Evolutionary conservation across 2,797 vertebrate genomes (phyloP), one percentile per base, ranked within the genome.

Genomic region (Chiloscyllium punctatum): DNA sequence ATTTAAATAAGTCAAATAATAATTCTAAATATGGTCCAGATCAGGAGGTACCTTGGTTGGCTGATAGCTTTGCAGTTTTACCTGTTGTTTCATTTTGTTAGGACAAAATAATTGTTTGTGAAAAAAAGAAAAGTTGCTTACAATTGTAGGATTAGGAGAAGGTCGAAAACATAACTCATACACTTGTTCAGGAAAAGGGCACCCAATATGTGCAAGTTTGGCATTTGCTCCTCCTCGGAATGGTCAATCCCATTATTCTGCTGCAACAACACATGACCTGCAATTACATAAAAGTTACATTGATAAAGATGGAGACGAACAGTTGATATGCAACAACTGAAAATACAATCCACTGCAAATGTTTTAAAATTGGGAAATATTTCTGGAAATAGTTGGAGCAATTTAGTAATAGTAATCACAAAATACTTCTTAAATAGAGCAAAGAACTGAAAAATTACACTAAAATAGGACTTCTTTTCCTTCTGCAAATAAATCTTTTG

Each of bases 91-190:
- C 11, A 16, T 88, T 88, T 86, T 48, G 69, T 71, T 53, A 33
- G 25, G 6, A 71, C 53, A 84, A 72, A 71, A 95, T 25, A 87
- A 66, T 66, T 53, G 57, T 48, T 42, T 51, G 15, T 8, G 94
- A 53, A 53, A 33, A 37, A n/a, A 96, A 94, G 16, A 72, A 96
- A 95, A 96, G 96, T 88, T 95, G 97, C 97, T 98, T 97, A 98
- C 98, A 98, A 98, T 95, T 98, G 97, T 96, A 97, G 97, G 96
- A 98, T 97, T 71, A 98, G 96, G 96, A 98, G 96, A 95, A 96
- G 97, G 96, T 97, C 97, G 96, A 98, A 98, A 79, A 97, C 97
- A 7, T 97, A 96, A 96, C 97, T 98, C 97, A 97, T 97, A 95
- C 96, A 97, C 42, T 96, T 97, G 96, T 97, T 97, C 95, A 98